Evolutionary conservation across 2,113 vertebrate species (phyloP).

Genomic region (Holacanthus passer): DNA sequence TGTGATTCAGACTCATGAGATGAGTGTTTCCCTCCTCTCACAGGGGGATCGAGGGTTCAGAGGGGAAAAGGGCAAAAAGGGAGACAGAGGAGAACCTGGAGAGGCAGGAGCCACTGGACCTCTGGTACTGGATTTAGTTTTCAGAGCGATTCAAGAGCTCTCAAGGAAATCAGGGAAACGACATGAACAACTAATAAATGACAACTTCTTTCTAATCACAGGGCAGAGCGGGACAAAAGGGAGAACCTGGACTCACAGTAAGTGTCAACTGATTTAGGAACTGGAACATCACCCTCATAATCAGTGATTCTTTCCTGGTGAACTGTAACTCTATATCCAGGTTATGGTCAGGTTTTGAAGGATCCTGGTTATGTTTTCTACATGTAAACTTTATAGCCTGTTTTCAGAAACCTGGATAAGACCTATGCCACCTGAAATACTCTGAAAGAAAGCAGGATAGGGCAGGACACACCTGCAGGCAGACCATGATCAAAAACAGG

Average conservation of each 20-base stretch:
- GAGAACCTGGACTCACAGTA: constrained; percentile 89
- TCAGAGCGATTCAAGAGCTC: not conserved
- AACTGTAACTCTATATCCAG: too few species aligned
- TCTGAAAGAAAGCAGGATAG: too few species aligned
- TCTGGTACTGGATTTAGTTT: constrained; percentile 71
- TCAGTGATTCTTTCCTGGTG: too few species aligned
- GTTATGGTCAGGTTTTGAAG: too few species aligned
- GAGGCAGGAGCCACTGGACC: constrained; percentile 83
- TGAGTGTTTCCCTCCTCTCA: not conserved
- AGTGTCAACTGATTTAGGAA: constrained; percentile 61
- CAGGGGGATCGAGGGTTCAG: constrained; percentile 89
- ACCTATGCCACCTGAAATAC: too few species aligned
- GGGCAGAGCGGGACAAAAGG: constrained; percentile 87
- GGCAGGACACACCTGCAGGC: too few species aligned
- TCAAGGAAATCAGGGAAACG: not conserved
- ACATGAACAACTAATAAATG: not conserved
- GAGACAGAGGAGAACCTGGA: constrained; percentile 87
- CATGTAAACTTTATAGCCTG: too few species aligned
- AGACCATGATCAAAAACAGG: not conserved
- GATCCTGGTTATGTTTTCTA: too few species aligned
- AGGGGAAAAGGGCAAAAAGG: constrained; percentile 87
- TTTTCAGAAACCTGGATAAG: too few species aligned
- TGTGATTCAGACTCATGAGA: not conserved
- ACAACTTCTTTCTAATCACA: constrained; percentile 61
- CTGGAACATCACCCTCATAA: too few species aligned